Conservation (phyloP, 2,888 invertebrate species). For the Papilio demoleus region DNA sequence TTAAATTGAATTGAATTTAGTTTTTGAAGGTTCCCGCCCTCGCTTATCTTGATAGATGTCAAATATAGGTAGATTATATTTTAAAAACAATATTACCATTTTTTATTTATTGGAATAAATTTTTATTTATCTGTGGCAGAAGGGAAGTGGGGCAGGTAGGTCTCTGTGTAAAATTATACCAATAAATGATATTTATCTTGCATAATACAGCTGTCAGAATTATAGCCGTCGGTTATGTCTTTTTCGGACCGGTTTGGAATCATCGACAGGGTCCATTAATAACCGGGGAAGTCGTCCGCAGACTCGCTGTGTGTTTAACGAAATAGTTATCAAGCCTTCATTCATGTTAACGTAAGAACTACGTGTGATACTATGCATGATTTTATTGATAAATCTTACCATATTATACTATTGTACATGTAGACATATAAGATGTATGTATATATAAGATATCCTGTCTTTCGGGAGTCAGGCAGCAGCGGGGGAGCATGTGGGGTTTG, state of each 20-base stretch:
- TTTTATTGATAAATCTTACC: neutral
- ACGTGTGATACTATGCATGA: neutral
- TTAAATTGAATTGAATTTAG: neutral
- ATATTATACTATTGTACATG: conserved; percentile 1
- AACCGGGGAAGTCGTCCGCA: conserved; percentile 32
- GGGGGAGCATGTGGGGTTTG: too few species aligned
- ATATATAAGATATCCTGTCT: too few species aligned
- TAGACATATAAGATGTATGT: too few species aligned
- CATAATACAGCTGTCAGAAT: conserved; percentile 62
- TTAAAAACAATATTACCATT: neutral
- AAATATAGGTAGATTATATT: neutral
- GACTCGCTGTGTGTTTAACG: conserved; percentile 37
- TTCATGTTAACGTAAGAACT: conserved; percentile 27
- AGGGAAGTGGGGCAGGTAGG: conserved; percentile 52
- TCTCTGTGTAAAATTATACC: conserved; percentile 58
- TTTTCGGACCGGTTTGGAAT: conserved; percentile 42
- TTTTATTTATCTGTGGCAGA: conserved; percentile 43
- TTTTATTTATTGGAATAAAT: neutral
- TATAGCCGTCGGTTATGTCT: conserved; percentile 44
- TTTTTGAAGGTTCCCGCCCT: neutral
- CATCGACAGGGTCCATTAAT: conserved; percentile 42
- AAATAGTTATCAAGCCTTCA: conserved; percentile 36
- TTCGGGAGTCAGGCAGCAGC: too few species aligned
- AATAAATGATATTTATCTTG: conserved; percentile 60
- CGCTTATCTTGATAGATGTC: neutral